These are phyloP conservation scores for Pachliopta kotzebuea DNA, from an alignment of 2,888 invertebrate species.

Conservation along the genomic window DNA sequence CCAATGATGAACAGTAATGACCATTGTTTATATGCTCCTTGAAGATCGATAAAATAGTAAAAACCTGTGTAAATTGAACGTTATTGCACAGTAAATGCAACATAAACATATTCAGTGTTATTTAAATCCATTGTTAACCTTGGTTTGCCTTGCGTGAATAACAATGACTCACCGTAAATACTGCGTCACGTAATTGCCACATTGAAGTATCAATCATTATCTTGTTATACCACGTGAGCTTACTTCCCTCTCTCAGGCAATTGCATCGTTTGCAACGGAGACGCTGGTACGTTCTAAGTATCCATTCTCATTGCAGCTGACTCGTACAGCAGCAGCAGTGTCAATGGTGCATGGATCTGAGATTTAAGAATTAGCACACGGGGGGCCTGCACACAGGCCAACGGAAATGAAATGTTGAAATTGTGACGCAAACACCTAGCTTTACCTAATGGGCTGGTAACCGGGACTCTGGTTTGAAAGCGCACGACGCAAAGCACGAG, in stretches of 20 bases:
- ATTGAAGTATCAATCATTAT: constrained; percentile 6
- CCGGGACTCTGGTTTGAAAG: constrained; percentile 57
- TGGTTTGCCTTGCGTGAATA: constrained; percentile 27
- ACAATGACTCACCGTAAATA: constrained; percentile 36
- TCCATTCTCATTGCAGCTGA: constrained; percentile 11
- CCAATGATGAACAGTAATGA: too few species aligned
- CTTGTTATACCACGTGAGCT: constrained; percentile 14
- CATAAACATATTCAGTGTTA: constrained; percentile 30
- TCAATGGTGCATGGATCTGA: constrained; percentile 49
- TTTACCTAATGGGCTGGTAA: constrained; percentile 78
- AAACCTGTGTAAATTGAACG: constrained; percentile 46
- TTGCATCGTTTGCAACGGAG: constrained; percentile 6
- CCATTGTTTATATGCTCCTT: not conserved
- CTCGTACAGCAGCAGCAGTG: constrained; percentile 22
- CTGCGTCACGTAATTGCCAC: constrained; percentile 16
- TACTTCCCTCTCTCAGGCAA: constrained; percentile 9
- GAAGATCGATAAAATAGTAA: not conserved
- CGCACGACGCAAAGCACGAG: constrained; percentile 48
- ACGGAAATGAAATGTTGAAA: constrained; percentile 43
- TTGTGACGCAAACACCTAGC: constrained; percentile 59
- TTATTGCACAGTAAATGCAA: constrained; percentile 41
- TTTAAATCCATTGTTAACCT: constrained; percentile 29
- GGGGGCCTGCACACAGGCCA: constrained; percentile 46
- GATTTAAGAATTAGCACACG: constrained; percentile 67
- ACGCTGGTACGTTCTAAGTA: constrained; percentile 8